Base-by-base conservation (phyloP, 2,797 vertebrate genomes). In the Tenualosa thibaudeaui region DNA sequence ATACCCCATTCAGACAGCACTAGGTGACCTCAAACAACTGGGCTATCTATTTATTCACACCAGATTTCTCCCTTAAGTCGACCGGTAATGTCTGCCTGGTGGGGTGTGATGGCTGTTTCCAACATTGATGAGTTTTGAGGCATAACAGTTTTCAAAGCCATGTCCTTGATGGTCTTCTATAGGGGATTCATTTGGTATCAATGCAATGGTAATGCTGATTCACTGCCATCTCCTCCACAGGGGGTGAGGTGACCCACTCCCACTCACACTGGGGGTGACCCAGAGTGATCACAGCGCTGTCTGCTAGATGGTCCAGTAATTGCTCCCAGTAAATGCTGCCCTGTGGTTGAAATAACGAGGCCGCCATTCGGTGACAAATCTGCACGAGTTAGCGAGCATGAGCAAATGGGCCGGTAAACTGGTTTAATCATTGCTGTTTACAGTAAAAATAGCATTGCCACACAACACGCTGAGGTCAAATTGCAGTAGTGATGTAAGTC, bases 241-340 rank as follows among this genome's bases (percentile, higher is more conserved):
- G 26, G 54, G n/a, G 15, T 75, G n/a, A n/a, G n/a, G n/a, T n/a
- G n/a, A n/a, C n/a, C n/a, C n/a, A n/a, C n/a, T n/a, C 40, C 50
- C 65, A 22, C 19, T 68, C 54, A 81, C 82, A 84, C 84, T 60
- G 24, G 68, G 9, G 84, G 82, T 46, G 50, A 84, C 43, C 81
- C 19, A 31, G 81, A 15, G 43, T 22, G 68, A 88, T 82, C 53
- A 31, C 37, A 37, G 22, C 62, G 8, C 62, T 78, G 81, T 78
- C 65, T 82, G 43, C 9, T 49, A 84, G 46, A 65, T 81, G 68
- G 26, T 37, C 51, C 50, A 46, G 51, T 82, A 84, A 84, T 82
- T 87, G 81, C 78, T 71, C 78, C 68, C 40, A 8, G 65, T 88
- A 90, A 88, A 84, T 86, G 84, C 54, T 46, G 53, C 51, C 71